Percentiles rank a stretch among this genome's conserved stretches.
These are phyloP conservation scores for Ophion slaviceki DNA, from an alignment of 2,888 invertebrate genomes.

Conservation along the genomic window DNA sequence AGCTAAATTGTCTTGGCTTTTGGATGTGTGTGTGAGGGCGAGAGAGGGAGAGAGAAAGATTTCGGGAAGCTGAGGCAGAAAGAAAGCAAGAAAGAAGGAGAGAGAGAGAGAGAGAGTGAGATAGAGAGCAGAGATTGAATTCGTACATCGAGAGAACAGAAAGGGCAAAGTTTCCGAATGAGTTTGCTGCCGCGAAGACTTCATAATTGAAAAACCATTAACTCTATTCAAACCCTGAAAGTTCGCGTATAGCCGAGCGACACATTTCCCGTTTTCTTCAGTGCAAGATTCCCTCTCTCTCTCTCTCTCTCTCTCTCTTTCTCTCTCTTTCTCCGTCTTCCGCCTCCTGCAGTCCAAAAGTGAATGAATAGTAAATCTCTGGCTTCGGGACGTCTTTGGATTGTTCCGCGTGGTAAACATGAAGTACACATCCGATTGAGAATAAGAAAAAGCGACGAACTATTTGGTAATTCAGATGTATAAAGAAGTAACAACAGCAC, in stretches of 20 bases:
- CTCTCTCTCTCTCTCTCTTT: conserved; percentile 7
- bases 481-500: not conserved
- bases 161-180: conserved; percentile 59
- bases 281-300: conserved; percentile 32
- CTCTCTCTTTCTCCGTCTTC: not conserved
- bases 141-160: conserved; percentile 37
- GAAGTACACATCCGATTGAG: not conserved
- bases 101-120: conserved; percentile 8
- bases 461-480: conserved; percentile 26
- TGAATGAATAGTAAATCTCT: conserved; percentile 55
- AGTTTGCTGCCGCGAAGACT: conserved; percentile 64
- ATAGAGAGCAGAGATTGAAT: conserved; percentile 37
- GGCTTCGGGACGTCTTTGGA: conserved; percentile 33
- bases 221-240: conserved; percentile 66
- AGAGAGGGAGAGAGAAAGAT: not conserved
- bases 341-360: conserved; percentile 45
- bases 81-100: not conserved
- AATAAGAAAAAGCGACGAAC: conserved; percentile 22
- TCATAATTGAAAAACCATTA: conserved; percentile 69
- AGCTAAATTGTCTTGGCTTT: conserved; percentile 18
- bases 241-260: conserved; percentile 31
- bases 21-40: not conserved
- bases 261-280: conserved; percentile 43
- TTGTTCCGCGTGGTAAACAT: conserved; percentile 40
- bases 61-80: conserved; percentile 15